A percentile compares a stretch with the other conserved stretches of the same genome.
Conservation (phyloP, 30 jellyfish, hydroid and myxozoan species). For the Rhopilema esculentum region DNA sequence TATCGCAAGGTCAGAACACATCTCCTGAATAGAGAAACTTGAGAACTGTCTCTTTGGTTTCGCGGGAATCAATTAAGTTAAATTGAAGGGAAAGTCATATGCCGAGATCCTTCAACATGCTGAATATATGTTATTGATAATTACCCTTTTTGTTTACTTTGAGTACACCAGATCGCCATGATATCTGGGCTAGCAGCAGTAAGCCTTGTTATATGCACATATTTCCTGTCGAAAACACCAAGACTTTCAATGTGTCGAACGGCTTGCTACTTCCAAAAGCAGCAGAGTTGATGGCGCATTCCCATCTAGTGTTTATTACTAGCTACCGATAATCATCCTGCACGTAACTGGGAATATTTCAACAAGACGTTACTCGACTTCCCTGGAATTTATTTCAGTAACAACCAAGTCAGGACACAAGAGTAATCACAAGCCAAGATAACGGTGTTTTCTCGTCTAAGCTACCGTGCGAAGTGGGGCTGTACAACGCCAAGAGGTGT, state of each 20-base stretch:
- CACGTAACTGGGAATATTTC: slow-evolving; percentile 41
- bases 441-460: neutral
- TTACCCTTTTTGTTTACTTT: slow-evolving; percentile 34
- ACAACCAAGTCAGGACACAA: neutral
- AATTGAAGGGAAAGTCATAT: neutral
- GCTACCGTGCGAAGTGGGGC: neutral
- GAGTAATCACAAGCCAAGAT: neutral
- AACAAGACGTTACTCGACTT: neutral
- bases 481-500: neutral
- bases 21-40: neutral
- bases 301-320: slow-evolving; percentile 50
- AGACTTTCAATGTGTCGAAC: slow-evolving; percentile 18
- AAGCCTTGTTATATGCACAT: slow-evolving; percentile 15
- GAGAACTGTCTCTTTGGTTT: neutral
- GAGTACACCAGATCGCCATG: slow-evolving; percentile 36
- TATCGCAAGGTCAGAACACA: neutral
- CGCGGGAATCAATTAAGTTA: slow-evolving; percentile 5
- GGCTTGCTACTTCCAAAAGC: slow-evolving; percentile 23
- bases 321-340: slow-evolving; percentile 34
- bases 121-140: neutral
- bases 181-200: slow-evolving; percentile 38
- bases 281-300: slow-evolving; percentile 50
- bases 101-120: neutral
- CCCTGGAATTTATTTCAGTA: neutral
- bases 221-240: slow-evolving; percentile 60